phyloP scores from a whole-genome alignment of 2,888 invertebrate species.

The Eretmocerus hayati region DNA sequence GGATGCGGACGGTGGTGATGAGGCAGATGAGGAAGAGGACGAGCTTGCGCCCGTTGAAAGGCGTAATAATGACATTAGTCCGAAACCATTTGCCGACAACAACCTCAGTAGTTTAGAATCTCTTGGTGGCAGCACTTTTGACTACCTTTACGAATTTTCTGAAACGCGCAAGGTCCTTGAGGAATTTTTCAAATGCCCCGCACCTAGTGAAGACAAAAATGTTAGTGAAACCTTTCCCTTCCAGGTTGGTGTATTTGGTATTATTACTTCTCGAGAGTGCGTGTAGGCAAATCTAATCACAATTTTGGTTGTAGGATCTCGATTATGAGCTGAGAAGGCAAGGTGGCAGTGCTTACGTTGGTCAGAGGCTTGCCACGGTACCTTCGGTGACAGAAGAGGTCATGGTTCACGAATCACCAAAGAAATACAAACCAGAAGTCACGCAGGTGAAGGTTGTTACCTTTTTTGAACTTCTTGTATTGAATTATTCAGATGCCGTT shows the following conservation, averaged over 20 bases:
- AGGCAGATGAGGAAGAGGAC: constrained; percentile 17
- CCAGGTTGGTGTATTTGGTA: constrained; percentile 39
- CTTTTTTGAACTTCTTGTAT: no score
- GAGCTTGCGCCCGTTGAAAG: constrained; percentile 25
- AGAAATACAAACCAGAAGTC: constrained; percentile 42
- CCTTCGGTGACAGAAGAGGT: constrained; percentile 45
- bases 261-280: no score
- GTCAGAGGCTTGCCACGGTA: constrained; percentile 63
- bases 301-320: constrained; percentile 54
- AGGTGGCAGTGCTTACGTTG: constrained; percentile 70
- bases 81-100: constrained; percentile 37
- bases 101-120: constrained; percentile 43
- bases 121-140: constrained; percentile 58
- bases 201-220: constrained; percentile 55
- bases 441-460: constrained; percentile 40
- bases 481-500: no score
- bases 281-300: no score
- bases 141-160: constrained; percentile 86
- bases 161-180: constrained; percentile 87
- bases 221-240: constrained; percentile 47
- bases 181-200: constrained; percentile 83
- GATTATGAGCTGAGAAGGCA: constrained; percentile 74
- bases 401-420: constrained; percentile 44
- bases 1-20: constrained; percentile 15
- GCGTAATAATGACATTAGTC: constrained; percentile 15